A percentile compares a stretch with the other conserved stretches of the same genome.
Evolutionary conservation across 1,140 invertebrate genomes (phyloP).

Genomic region (Pseudoatta argentina): DNA sequence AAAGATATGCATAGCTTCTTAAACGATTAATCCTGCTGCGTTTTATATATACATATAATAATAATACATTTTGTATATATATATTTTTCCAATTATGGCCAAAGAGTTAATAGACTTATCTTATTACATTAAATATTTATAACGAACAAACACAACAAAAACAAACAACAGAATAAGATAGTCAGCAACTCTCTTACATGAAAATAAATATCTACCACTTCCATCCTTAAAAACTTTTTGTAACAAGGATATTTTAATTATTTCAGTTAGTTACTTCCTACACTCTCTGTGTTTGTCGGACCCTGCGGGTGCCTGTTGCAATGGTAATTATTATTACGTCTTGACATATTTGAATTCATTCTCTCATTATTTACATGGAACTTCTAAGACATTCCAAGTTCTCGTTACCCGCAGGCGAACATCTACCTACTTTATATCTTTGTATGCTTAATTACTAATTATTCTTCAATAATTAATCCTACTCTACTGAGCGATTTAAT

Average conservation of each 20-base stretch:
- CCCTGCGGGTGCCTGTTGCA: constrained; percentile 45
- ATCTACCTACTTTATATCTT: constrained; percentile 11
- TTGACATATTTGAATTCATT: constrained; percentile 54
- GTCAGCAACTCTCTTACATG: background rate
- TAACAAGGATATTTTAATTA: constrained; percentile 45
- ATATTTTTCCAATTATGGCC: background rate
- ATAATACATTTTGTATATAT: background rate
- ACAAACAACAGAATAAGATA: background rate
- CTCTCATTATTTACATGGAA: constrained; percentile 66
- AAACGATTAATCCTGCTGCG: background rate
- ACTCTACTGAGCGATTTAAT: background rate
- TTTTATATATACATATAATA: background rate
- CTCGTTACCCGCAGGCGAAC: constrained; percentile 46
- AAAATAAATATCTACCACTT: constrained; percentile 9
- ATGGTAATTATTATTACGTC: constrained; percentile 68
- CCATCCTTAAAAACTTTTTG: background rate
- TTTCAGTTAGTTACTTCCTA: constrained; percentile 30
- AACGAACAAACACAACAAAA: background rate
- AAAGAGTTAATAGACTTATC: background rate
- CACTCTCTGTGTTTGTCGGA: constrained; percentile 4
- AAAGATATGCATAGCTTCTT: background rate
- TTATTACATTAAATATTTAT: background rate
- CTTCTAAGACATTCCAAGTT: constrained; percentile 43
- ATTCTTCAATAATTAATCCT: constrained; percentile 42
- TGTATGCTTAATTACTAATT: constrained; percentile 29